Percentiles rank a stretch among this genome's conserved stretches.
Evolutionary conservation across 2,797 vertebrate species (phyloP).

Genomic region (Geotrypetes seraphini): DNA sequence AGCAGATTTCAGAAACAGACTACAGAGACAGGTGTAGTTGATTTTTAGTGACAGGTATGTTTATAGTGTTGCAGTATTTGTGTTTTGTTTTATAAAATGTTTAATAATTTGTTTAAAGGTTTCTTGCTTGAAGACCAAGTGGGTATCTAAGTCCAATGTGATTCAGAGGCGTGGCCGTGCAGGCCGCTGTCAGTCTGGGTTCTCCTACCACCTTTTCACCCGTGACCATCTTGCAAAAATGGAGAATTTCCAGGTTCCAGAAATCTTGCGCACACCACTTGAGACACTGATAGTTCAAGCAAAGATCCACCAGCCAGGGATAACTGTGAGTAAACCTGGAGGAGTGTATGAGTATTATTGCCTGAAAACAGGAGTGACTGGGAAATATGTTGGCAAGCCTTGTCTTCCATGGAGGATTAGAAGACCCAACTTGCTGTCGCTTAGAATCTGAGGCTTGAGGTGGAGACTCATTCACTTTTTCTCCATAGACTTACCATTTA

Average conservation of each 20-base stretch:
- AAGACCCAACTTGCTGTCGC: too few relatives aligned
- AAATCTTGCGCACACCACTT: constrained; percentile 88
- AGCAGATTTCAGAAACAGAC: too few relatives aligned
- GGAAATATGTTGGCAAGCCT: too few relatives aligned
- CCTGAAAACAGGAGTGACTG: too few relatives aligned
- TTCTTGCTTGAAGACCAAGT: constrained; percentile 86
- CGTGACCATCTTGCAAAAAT: constrained; percentile 69
- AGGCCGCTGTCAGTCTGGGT: constrained; percentile 86
- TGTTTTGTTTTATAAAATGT: background rate
- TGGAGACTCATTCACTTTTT: too few relatives aligned
- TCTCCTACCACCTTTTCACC: constrained; percentile 86
- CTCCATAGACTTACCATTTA: too few relatives aligned
- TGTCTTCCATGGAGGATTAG: too few relatives aligned
- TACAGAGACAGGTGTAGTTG: too few relatives aligned
- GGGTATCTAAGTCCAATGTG: constrained; percentile 86
- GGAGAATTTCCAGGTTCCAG: constrained; percentile 76
- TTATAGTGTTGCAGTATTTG: too few relatives aligned
- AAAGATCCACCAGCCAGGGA: constrained; percentile 86
- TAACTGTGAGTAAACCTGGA: constrained; percentile 52
- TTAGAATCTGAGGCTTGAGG: too few relatives aligned
- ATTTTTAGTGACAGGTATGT: too few relatives aligned
- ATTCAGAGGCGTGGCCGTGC: constrained; percentile 86
- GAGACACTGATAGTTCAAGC: constrained; percentile 90
- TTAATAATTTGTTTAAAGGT: constrained; percentile 61
- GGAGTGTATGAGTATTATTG: too few relatives aligned